phyloP scores from a whole-genome alignment of 2,113 vertebrate species.

The Argyrosomus japonicus region DNA sequence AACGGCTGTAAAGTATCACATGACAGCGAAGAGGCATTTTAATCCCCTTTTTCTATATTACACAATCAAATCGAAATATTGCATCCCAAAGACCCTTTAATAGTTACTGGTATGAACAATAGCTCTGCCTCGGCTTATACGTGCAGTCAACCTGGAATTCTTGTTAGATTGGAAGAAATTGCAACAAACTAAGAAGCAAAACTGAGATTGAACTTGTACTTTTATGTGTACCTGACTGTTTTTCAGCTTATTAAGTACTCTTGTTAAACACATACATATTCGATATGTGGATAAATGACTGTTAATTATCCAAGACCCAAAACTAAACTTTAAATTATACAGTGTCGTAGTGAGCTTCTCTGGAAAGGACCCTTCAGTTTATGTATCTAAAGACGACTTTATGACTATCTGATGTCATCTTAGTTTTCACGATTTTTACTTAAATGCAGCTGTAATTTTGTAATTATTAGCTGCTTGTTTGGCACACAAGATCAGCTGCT shows the following conservation, averaged over 20 bases:
- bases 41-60: constrained; percentile 7
- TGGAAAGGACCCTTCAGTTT: too few relatives aligned
- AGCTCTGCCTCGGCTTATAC: background rate
- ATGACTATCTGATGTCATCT: too few relatives aligned
- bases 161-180: background rate
- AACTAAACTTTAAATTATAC: background rate
- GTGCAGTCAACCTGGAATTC: background rate
- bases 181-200: background rate
- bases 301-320: background rate
- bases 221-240: background rate
- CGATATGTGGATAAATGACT: background rate
- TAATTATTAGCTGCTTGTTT: too few relatives aligned
- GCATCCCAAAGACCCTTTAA: background rate
- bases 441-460: too few relatives aligned
- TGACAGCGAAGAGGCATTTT: background rate
- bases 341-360: too few relatives aligned
- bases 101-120: background rate
- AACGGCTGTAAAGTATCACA: background rate
- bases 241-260: too few relatives aligned
- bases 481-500: background rate
- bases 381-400: too few relatives aligned
- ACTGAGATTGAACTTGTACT: background rate
- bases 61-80: constrained; percentile 10
- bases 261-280: background rate
- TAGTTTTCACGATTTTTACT: too few relatives aligned